phyloP scores from a whole-genome alignment of 2,113 vertebrate genomes.

The Scatophagus argus region DNA sequence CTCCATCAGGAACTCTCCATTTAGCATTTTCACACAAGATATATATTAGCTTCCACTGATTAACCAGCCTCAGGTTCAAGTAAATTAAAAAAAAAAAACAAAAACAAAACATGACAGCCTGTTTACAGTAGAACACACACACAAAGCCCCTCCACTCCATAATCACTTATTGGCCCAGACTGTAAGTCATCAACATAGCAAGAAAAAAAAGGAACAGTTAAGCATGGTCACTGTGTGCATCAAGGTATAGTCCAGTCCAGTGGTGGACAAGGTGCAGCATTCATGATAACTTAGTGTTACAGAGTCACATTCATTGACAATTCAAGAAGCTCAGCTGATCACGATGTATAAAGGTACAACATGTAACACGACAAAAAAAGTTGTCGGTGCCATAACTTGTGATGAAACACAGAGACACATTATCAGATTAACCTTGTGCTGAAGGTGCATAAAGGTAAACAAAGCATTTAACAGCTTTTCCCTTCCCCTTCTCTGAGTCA shows the following conservation, averaged over 20 bases:
- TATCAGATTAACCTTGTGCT: conserved; percentile 21
- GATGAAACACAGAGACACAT: conserved; percentile 19
- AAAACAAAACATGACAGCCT: conserved; percentile 5
- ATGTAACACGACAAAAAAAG: not conserved
- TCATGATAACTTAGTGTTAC: conserved; percentile 50
- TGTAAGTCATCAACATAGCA: conserved; percentile 25
- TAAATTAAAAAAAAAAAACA: conserved; percentile 4
- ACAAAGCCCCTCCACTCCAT: not conserved
- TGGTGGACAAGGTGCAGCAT: conserved; percentile 68
- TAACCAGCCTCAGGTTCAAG: conserved; percentile 10
- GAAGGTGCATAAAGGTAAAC: conserved; percentile 56
- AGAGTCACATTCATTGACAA: conserved; percentile 66
- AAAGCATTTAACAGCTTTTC: conserved; percentile 20
- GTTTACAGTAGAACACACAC: conserved; percentile 10
- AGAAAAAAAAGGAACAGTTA: conserved; percentile 39
- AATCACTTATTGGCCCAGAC: conserved; percentile 44
- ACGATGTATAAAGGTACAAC: conserved; percentile 26
- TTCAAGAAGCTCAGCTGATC: not conserved
- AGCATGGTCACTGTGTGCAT: conserved; percentile 51
- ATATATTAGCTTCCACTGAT: not conserved
- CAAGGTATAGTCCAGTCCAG: conserved; percentile 51
- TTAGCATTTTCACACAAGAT: not conserved
- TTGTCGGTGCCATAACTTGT: not conserved
- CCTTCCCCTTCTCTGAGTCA: not conserved
- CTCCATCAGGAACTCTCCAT: conserved; percentile 31